Percentiles rank a stretch among this genome's conserved stretches.
Conservation (phyloP, 2,888 invertebrate species). For the Trachelus iudaicus region DNA sequence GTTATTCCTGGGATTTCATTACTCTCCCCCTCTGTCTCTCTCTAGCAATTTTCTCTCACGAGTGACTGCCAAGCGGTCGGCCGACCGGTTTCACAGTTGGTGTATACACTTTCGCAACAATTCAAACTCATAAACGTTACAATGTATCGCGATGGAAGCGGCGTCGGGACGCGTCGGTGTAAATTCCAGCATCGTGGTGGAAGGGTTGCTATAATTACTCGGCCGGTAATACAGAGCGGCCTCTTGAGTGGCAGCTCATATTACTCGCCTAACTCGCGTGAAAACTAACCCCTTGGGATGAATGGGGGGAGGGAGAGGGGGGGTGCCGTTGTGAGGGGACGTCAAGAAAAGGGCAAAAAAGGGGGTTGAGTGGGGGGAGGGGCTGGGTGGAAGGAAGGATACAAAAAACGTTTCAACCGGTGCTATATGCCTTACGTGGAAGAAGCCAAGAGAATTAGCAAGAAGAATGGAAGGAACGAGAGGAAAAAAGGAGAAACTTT, state of each 20-base stretch:
- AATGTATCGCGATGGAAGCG: slow-evolving; percentile 38
- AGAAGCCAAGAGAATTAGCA: too few relatives aligned
- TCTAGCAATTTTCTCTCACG: slow-evolving; percentile 20
- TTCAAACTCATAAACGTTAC: slow-evolving; percentile 49
- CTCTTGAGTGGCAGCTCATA: slow-evolving; percentile 62
- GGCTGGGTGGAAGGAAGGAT: slow-evolving; percentile 3
- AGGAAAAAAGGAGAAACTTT: too few relatives aligned
- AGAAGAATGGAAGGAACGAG: too few relatives aligned
- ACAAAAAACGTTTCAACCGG: neutral
- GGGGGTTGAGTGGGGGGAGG: slow-evolving; percentile 19
- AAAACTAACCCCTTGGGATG: slow-evolving; percentile 57
- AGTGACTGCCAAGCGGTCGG: slow-evolving; percentile 29
- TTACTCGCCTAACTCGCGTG: slow-evolving; percentile 60
- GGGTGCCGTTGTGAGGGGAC: slow-evolving; percentile 19
- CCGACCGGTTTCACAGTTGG: neutral
- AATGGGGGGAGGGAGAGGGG: slow-evolving; percentile 28
- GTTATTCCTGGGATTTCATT: too few relatives aligned
- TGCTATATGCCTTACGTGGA: too few relatives aligned
- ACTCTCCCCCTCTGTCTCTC: slow-evolving; percentile 9
- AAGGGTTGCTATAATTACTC: slow-evolving; percentile 58
- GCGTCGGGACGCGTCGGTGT: slow-evolving; percentile 27
- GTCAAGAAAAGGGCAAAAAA: slow-evolving; percentile 12
- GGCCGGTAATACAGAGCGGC: slow-evolving; percentile 57
- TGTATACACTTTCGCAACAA: slow-evolving; percentile 35
- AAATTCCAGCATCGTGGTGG: slow-evolving; percentile 14